Base-by-base conservation (phyloP, 2,888 invertebrate genomes). In the Mimas tiliae region DNA sequence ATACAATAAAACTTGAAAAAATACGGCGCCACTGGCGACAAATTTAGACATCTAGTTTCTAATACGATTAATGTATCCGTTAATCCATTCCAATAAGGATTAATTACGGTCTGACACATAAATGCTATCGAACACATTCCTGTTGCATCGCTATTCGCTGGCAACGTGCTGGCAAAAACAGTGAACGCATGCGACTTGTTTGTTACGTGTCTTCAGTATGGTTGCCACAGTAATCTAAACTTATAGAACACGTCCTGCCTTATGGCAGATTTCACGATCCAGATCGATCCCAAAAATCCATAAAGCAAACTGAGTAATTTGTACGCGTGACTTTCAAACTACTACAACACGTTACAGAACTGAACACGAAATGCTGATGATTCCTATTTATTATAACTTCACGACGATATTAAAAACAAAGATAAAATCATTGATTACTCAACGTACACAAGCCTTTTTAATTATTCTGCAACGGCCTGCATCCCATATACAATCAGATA, bases 121-220 rank as follows among this genome's bases (percentile, higher is more conserved):
- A 75, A 75, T 74, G 70, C 66, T 78, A 79, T 79, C 81, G 77
- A 81, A 85, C 77, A 80, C 82, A 86, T 87, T 85, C 85, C 83
- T 77, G 79, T 73, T 81, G 81, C 85, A 83, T 84, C 83, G 83
- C 27, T 27, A 27, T 27, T 27, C 27, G 27, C 81, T 82, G 80
- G 80, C 78, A 81, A 79, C 83, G 78, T 74, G 81, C 82, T 78
- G 83, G 84, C 85, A 82, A 83, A 88, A 83, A 84, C 83, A 86
- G 86, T 86, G 89, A 86, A 84, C 85, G 82, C 74, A 69, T 79
- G 81, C 81, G 82, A 83, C 85, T 6, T 38, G 86, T 84, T n/a
- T 8, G 86, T 71, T 72, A 74, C 71, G 83, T 80, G 75, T 85
- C 72, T 76, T 72, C 79, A 74, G 72, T 48, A 87, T 86, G 88